Percentiles rank a stretch among this genome's conserved stretches.
Conservation (phyloP, 1,140 invertebrate species). For the Penaeus vannamei region DNA sequence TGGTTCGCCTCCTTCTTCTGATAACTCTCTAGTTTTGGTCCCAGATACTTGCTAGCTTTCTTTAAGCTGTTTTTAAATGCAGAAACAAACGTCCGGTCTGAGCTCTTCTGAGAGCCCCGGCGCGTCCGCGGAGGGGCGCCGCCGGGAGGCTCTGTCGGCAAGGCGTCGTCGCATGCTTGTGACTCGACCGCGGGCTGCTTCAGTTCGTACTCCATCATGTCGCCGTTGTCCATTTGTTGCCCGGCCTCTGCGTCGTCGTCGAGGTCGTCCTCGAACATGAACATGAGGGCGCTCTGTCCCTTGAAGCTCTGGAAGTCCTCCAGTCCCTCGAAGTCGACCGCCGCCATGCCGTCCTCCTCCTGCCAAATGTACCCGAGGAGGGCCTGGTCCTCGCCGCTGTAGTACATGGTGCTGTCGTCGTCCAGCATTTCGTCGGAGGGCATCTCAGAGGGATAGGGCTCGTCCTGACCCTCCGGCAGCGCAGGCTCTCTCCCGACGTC, state of each 20-base stretch:
- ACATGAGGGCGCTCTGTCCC: conserved; percentile 57
- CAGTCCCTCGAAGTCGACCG: conserved; percentile 61
- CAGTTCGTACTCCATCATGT: background rate
- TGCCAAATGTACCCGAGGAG: conserved; percentile 64
- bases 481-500: no score
- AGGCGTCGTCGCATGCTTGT: background rate
- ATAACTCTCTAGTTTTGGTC: conserved; percentile 41
- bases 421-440: background rate
- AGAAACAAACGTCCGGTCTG: conserved; percentile 60
- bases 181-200: no score
- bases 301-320: conserved; percentile 57
- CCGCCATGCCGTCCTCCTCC: conserved; percentile 58
- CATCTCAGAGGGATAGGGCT: no score
- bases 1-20: background rate
- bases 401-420: background rate
- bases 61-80: conserved; percentile 66
- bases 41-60: conserved; percentile 64
- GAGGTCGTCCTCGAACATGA: conserved; percentile 66
- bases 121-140: background rate
- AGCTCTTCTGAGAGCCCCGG: background rate
- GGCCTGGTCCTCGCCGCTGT: conserved; percentile 30
- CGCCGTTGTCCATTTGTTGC: no score
- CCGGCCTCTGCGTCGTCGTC: conserved; percentile 38
- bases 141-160: background rate
- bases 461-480: background rate